Percentiles rank a stretch among this genome's conserved stretches.
Conservation (phyloP, 2,888 invertebrate species). For the Andrena marginata region DNA sequence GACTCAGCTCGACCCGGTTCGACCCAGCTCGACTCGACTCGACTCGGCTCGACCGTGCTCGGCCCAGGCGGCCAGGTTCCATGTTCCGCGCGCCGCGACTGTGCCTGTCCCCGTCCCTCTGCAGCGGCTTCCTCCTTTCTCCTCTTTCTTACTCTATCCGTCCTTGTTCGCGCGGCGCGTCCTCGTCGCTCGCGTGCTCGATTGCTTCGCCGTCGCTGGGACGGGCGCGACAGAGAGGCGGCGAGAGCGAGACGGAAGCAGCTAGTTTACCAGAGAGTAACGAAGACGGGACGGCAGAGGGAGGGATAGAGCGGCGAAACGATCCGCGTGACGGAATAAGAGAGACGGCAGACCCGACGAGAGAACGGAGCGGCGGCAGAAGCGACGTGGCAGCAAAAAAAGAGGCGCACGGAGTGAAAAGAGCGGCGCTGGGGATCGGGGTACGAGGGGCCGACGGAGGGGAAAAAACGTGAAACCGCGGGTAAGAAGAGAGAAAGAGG, state of each 20-base stretch:
- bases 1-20: constrained; percentile 22
- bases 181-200: constrained; percentile 69
- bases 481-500: constrained; percentile 50
- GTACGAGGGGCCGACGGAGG: constrained; percentile 50
- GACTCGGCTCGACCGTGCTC: constrained; percentile 21
- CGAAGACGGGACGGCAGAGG: background rate
- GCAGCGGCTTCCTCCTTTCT: constrained; percentile 48
- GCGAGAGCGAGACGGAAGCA: constrained; percentile 26
- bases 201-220: constrained; percentile 64
- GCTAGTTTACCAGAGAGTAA: constrained; percentile 31
- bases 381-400: constrained; percentile 77
- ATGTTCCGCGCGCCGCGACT: constrained; percentile 21
- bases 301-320: background rate
- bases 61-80: constrained; percentile 19
- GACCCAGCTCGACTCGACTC: constrained; percentile 35
- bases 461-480: constrained; percentile 70
- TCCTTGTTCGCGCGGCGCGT: constrained; percentile 37
- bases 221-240: constrained; percentile 46
- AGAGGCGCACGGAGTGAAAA: constrained; percentile 77
- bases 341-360: background rate
- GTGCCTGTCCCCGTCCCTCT: constrained; percentile 48
- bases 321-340: no score
- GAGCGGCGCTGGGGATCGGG: constrained; percentile 66
- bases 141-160: constrained; percentile 25
- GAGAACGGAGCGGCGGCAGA: constrained; percentile 11